These are phyloP conservation scores for Propsilocerus akamusi DNA, from an alignment of 1,140 invertebrate species.

Conservation along the genomic window DNA sequence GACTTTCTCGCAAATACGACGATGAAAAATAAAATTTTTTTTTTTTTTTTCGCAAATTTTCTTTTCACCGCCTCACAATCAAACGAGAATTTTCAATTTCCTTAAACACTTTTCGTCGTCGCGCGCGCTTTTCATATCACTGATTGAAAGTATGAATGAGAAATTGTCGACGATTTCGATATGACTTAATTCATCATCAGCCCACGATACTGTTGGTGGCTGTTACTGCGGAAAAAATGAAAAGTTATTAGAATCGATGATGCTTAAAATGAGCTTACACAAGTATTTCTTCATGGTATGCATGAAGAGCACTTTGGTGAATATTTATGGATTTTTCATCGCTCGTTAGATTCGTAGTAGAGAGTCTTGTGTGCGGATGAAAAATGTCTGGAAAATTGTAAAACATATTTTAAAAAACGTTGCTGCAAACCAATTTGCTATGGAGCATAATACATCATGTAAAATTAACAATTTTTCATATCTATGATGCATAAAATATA, in stretches of 20 bases:
- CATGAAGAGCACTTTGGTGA: no score
- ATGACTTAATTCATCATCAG: constrained; percentile 4
- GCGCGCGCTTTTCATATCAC: no score
- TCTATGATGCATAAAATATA: background rate
- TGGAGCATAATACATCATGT: background rate
- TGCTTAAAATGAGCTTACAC: constrained; percentile 3
- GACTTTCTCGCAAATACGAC: no score
- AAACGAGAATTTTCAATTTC: background rate
- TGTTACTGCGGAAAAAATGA: no score
- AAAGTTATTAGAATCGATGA: constrained; percentile 3
- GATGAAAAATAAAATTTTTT: background rate
- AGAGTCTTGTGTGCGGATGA: no score
- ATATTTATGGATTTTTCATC: constrained; percentile 3
- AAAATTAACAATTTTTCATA: constrained; percentile 2
- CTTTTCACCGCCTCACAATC: background rate
- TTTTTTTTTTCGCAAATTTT: background rate
- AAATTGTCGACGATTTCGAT: no score
- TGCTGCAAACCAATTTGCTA: constrained; percentile 1
- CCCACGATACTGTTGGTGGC: no score
- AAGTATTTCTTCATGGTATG: background rate
- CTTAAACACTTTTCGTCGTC: background rate
- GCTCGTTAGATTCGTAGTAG: constrained; percentile 1
- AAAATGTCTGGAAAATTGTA: background rate
- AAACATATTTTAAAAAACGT: constrained; percentile 2
- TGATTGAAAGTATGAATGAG: no score